These are phyloP conservation scores for Aegotheles bennettii DNA, from an alignment of 2,113 vertebrate species.

Conservation along the genomic window DNA sequence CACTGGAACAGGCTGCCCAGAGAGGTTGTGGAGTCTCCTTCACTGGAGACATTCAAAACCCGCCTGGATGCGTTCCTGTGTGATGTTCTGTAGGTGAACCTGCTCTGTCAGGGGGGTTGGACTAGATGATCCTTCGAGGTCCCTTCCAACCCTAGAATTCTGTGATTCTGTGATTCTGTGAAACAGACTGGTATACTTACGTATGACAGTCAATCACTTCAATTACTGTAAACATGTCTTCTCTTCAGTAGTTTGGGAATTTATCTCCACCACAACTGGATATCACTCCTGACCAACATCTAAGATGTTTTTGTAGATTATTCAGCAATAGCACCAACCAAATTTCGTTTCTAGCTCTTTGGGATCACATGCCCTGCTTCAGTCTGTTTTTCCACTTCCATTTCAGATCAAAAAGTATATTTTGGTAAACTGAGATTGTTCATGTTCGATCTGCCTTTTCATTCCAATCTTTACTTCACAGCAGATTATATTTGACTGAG, in stretches of 20 bases:
- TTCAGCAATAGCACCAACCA: not conserved
- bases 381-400: not conserved
- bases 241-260: not conserved
- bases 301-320: not conserved
- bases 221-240: not conserved
- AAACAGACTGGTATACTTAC: fast-evolving
- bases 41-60: no score
- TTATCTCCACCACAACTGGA: not conserved
- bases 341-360: not conserved
- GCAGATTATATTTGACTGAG: not conserved
- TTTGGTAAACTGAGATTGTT: not conserved
- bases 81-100: no score
- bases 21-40: no score
- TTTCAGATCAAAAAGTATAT: not conserved
- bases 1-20: no score
- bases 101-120: no score
- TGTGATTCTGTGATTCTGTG: no score
- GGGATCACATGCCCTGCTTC: fast-evolving
- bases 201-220: not conserved
- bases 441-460: not conserved
- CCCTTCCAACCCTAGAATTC: no score
- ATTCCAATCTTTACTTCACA: not conserved
- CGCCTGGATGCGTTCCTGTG: no score
- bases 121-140: no score
- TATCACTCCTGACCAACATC: not conserved